phyloP scores from a whole-genome alignment of 2,113 vertebrate genomes.

The Dascyllus trimaculatus region DNA sequence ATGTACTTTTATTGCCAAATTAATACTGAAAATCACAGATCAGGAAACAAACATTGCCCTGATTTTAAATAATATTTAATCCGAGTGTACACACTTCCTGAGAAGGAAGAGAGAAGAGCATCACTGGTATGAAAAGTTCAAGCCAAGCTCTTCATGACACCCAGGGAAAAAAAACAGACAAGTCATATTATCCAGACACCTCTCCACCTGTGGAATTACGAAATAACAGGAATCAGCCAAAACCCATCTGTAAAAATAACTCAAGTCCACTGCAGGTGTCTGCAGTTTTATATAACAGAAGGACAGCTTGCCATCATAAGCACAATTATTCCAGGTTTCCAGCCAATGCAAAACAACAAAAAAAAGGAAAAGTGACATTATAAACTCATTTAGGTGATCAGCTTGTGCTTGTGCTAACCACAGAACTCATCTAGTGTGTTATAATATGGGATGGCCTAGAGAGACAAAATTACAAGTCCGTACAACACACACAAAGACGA shows the following conservation, averaged over 20 bases:
- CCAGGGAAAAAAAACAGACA: constrained; percentile 15
- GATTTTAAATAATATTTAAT: constrained; percentile 48
- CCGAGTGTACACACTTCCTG: constrained; percentile 40
- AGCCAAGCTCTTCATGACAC: constrained; percentile 36
- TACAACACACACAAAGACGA: constrained; percentile 12
- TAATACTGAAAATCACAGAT: constrained; percentile 46
- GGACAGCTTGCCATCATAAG: constrained; percentile 57
- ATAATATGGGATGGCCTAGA: constrained; percentile 9
- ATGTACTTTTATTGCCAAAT: constrained; percentile 61
- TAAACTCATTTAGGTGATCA: constrained; percentile 43
- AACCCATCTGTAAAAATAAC: constrained; percentile 73
- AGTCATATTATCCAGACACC: constrained; percentile 57
- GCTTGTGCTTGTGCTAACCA: constrained; percentile 58
- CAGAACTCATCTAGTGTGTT: constrained; percentile 12
- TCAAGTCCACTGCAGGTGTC: constrained; percentile 66
- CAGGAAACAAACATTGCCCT: constrained; percentile 44
- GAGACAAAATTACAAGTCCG: constrained; percentile 9
- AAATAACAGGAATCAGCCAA: constrained; percentile 73
- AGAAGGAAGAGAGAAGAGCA: constrained; percentile 52
- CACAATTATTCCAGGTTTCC: constrained; percentile 68
- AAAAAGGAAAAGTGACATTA: constrained; percentile 35
- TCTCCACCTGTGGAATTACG: constrained; percentile 63
- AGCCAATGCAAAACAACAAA: constrained; percentile 22
- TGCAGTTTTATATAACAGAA: constrained; percentile 64
- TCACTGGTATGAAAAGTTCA: constrained; percentile 52